Conservation (phyloP, 2,113 vertebrate genomes). For the Zapornia atra region DNA sequence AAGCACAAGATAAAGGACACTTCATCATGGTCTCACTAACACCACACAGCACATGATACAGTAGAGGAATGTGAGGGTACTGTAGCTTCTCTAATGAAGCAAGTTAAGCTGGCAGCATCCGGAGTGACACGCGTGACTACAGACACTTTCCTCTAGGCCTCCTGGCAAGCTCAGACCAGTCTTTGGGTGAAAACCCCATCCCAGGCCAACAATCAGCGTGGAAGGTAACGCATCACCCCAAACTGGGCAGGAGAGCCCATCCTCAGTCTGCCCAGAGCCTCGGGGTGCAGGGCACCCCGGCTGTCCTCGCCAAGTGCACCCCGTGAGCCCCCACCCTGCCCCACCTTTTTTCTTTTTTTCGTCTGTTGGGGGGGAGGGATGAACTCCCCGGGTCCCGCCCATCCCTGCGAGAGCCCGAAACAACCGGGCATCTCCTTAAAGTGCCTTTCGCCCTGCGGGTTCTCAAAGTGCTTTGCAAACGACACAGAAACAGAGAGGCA, state of each 20-base stretch:
- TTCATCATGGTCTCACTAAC: background rate
- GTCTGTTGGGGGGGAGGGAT: rapidly evolving
- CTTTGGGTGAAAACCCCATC: background rate
- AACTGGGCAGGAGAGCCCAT: background rate
- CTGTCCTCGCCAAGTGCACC: background rate
- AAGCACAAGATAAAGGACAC: slow-evolving; percentile 44
- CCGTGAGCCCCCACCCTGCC: background rate
- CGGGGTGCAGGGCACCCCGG: background rate
- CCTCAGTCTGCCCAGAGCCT: background rate
- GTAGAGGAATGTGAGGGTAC: background rate
- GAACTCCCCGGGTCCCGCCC: background rate
- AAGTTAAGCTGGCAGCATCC: background rate
- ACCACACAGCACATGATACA: background rate
- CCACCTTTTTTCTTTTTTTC: background rate
- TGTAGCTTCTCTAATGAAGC: background rate
- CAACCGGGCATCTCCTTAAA: background rate
- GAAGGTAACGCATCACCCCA: background rate
- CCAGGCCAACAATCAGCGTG: background rate
- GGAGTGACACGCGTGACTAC: background rate
- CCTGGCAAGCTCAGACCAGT: background rate
- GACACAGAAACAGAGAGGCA: background rate
- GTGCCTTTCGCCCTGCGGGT: background rate
- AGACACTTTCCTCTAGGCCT: background rate
- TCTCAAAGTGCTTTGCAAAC: background rate
- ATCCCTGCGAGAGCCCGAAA: background rate